Evolutionary conservation across 2,113 vertebrate species (phyloP).

Genomic region (Rousettus leschenaultii): DNA sequence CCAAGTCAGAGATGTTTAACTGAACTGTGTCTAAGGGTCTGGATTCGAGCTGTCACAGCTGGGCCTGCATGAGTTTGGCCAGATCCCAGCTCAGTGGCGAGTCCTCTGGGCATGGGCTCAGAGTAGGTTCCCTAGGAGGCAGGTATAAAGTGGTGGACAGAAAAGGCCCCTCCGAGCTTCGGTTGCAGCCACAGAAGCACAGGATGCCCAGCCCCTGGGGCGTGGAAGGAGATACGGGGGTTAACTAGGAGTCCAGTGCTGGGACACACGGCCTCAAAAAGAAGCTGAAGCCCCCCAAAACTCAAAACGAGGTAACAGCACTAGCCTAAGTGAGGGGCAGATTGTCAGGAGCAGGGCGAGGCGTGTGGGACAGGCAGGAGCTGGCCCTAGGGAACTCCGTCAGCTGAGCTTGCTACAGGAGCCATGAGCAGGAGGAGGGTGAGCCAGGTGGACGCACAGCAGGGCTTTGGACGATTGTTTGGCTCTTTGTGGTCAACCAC

Average conservation of each 20-base stretch:
- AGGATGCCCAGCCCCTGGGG: not conserved
- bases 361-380: not conserved
- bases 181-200: not conserved
- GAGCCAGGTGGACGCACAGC: not conserved
- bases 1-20: not conserved
- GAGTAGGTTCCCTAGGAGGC: not conserved
- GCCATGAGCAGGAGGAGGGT: too few species aligned
- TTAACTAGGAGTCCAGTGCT: not conserved
- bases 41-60: not conserved
- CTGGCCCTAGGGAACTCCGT: too few species aligned
- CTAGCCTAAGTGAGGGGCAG: not conserved
- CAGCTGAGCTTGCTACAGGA: not conserved
- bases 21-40: not conserved
- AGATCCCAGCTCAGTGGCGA: not conserved
- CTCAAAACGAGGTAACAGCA: not conserved
- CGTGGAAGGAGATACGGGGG: not conserved
- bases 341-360: not conserved
- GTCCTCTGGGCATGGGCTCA: not conserved
- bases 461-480: not conserved
- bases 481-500: not conserved
- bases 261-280: not conserved
- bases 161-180: conserved; percentile 1
- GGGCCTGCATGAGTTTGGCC: too few species aligned
- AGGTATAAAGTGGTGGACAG: not conserved
- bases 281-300: not conserved